Percentiles rank a stretch among this genome's conserved stretches.
phyloP scores from a whole-genome alignment of 2,113 vertebrate species.

The Synodontis membranacea region DNA sequence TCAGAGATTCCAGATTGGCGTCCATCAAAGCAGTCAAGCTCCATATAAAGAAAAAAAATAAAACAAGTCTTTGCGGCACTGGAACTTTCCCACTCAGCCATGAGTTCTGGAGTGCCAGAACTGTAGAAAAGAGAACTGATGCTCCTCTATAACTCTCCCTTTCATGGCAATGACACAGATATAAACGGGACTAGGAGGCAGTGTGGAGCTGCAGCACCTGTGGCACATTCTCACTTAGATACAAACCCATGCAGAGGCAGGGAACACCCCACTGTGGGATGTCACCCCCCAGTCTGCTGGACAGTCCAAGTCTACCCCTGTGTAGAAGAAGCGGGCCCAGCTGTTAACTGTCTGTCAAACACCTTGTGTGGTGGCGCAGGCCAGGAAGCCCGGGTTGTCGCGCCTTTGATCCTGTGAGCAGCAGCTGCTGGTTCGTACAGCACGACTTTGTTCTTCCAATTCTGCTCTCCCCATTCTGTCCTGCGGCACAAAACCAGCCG shows the following conservation, averaged over 20 bases:
- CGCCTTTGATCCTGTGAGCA: slow-evolving; percentile 95
- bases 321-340: slow-evolving; percentile 79
- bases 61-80: not conserved
- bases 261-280: slow-evolving; percentile 48
- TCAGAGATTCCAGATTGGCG: slow-evolving; percentile 41
- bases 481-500: slow-evolving; percentile 92
- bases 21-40: slow-evolving; percentile 20
- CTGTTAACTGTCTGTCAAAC: slow-evolving; percentile 99
- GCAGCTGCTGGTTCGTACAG: slow-evolving; percentile 97
- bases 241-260: slow-evolving; percentile 29
- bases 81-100: slow-evolving; percentile 13
- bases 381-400: slow-evolving; percentile 94
- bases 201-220: slow-evolving; percentile 38
- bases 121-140: not conserved
- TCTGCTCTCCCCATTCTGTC: slow-evolving; percentile 94
- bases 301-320: slow-evolving; percentile 64
- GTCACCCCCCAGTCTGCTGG: slow-evolving; percentile 64
- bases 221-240: slow-evolving; percentile 26
- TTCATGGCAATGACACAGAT: slow-evolving; percentile 33
- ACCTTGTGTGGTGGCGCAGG: slow-evolving; percentile 92
- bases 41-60: slow-evolving; percentile 17
- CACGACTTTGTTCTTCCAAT: slow-evolving; percentile 96
- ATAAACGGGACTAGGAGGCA: slow-evolving; percentile 1
- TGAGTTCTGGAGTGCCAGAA: slow-evolving; percentile 17
- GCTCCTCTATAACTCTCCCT: not conserved